phyloP scores from a whole-genome alignment of 2,888 invertebrate genomes.

The Lasioglossum malachurum region DNA sequence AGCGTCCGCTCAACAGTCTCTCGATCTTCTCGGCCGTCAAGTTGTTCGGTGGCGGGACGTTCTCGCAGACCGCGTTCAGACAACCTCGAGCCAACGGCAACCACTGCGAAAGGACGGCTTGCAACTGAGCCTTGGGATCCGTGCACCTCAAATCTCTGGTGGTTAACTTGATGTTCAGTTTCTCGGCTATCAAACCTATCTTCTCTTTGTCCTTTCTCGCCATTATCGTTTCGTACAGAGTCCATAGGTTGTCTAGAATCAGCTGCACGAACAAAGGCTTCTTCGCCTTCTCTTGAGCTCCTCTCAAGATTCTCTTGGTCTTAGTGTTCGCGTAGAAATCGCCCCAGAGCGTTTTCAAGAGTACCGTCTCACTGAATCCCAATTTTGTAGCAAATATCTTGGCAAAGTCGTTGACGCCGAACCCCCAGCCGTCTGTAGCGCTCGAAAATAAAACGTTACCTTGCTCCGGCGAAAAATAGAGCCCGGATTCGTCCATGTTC shows the following conservation, averaged over 20 bases:
- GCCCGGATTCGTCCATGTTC: conserved; percentile 92
- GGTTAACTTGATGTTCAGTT: conserved; percentile 91
- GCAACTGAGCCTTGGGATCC: conserved; percentile 92
- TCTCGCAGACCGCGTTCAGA: conserved; percentile 92
- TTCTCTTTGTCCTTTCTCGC: conserved; percentile 91
- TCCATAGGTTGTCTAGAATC: conserved; percentile 96
- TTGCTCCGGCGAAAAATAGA: conserved; percentile 97
- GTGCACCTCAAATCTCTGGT: conserved; percentile 92
- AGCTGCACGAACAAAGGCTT: conserved; percentile 97
- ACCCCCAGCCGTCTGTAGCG: conserved; percentile 98
- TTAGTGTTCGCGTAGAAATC: conserved; percentile 96
- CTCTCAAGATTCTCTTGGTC: conserved; percentile 92
- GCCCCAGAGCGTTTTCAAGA: conserved; percentile 96
- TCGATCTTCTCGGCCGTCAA: conserved; percentile 92
- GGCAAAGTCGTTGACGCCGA: conserved; percentile 93
- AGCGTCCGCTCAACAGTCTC: conserved; percentile 91
- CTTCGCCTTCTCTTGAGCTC: conserved; percentile 96
- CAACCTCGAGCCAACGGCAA: conserved; percentile 93
- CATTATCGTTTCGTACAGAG: conserved; percentile 93
- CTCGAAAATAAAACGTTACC: conserved; percentile 99
- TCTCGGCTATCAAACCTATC: conserved; percentile 89
- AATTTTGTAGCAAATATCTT: conserved; percentile 91
- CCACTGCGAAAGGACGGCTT: conserved; percentile 95
- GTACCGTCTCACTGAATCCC: conserved; percentile 89
- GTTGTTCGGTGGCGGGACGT: conserved; percentile 93